Conservation (phyloP, 2,888 invertebrate genomes). For the Hoplodrina blanda region DNA sequence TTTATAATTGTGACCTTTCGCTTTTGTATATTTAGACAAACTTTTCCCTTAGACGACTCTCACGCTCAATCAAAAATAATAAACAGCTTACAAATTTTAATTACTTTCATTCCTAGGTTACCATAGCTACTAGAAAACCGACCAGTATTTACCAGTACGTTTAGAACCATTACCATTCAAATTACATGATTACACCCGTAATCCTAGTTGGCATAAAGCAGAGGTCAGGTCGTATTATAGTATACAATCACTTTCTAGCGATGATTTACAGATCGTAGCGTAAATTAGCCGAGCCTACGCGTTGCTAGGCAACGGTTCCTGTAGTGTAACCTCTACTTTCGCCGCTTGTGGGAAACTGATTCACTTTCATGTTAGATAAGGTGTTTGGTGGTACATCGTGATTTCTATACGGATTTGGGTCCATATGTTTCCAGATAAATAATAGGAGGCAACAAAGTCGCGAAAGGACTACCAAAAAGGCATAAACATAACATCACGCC, state of each 20-base stretch:
- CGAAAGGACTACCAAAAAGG: too few relatives aligned
- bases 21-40: too few relatives aligned
- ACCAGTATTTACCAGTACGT: not conserved
- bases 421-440: not conserved
- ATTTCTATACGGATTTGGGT: constrained; percentile 2
- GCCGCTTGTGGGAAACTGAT: constrained; percentile 50
- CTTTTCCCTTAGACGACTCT: not conserved
- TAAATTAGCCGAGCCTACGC: constrained; percentile 66
- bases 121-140: constrained; percentile 4
- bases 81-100: constrained; percentile 6
- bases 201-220: constrained; percentile 46
- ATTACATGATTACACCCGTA: constrained; percentile 55
- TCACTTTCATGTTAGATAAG: constrained; percentile 43
- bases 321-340: constrained; percentile 60
- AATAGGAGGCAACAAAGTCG: too few relatives aligned
- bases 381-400: not conserved
- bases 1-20: too few relatives aligned
- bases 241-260: constrained; percentile 63
- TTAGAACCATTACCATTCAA: constrained; percentile 43
- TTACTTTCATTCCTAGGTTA: not conserved
- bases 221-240: constrained; percentile 54
- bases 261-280: constrained; percentile 65
- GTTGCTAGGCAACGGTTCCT: constrained; percentile 60
- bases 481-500: not conserved
- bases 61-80: not conserved